phyloP scores from a whole-genome alignment of 2,888 invertebrate genomes.

The Erebia palarica region DNA sequence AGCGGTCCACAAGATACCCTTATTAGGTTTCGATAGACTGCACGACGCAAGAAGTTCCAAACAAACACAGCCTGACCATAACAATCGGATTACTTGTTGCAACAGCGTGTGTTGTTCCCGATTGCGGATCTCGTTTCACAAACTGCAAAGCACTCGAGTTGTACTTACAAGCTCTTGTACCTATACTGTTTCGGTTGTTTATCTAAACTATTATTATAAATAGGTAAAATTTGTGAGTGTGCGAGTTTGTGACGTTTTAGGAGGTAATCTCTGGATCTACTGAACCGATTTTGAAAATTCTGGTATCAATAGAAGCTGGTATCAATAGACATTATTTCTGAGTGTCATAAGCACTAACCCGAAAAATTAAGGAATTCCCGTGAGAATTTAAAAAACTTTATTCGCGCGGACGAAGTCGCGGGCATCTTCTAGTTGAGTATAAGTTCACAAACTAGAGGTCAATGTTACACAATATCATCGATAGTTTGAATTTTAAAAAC shows the following conservation, averaged over 20 bases:
- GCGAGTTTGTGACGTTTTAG: no score
- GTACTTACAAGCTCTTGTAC: conserved; percentile 18
- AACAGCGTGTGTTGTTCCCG: conserved; percentile 15
- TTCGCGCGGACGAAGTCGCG: no score
- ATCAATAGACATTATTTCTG: no score
- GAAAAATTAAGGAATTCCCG: no score
- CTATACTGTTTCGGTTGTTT: conserved; percentile 5
- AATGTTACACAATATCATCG: neutral
- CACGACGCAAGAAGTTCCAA: conserved; percentile 15
- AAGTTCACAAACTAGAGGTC: neutral
- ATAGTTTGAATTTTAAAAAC: no score
- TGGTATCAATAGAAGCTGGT: no score
- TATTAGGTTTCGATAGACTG: conserved; percentile 13
- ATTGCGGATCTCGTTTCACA: conserved; percentile 19
- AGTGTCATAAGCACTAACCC: no score
- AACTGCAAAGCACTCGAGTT: conserved; percentile 31
- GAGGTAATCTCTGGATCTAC: no score
- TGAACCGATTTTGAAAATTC: no score
- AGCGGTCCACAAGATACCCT: conserved; percentile 2
- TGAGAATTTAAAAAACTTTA: no score
- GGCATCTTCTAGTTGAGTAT: neutral
- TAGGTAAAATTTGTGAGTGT: no score
- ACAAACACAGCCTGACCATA: conserved; percentile 29
- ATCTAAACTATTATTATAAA: neutral
- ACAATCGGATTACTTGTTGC: conserved; percentile 43